Base-by-base conservation (phyloP, 2,113 vertebrate genomes). In the Equus quagga region DNA sequence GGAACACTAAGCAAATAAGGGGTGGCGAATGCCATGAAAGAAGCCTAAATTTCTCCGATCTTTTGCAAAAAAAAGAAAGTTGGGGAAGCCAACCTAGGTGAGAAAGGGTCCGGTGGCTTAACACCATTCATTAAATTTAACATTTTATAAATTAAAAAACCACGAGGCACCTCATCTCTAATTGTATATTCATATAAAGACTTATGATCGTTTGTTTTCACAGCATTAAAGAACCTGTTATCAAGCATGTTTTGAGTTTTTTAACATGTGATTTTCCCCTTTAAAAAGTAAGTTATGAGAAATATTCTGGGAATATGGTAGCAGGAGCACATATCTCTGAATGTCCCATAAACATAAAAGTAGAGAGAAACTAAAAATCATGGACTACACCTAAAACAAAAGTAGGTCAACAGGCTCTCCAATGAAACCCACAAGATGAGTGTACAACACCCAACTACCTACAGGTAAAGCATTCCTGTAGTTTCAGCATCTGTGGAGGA, bases 151-250 rank as follows among this genome's bases (percentile, higher is more conserved):
- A 81, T 18, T 36, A 49, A 69, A 69, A 73, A 33, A 4, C 5
- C 24, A 3, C 1, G 2, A 85, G 13, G 4, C 0, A 58, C 6
- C 1, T 9, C 6, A 54, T 60, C 2, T 80, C 26, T 85, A 46
- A 51, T 46, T 51, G 1, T 58, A 18, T 14, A 44, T 70, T 94
- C 62, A n/a, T 49, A 19, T 21, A 49, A 24, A 31, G 21, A 49
- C 26, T 28, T 33, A 17, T 0, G 12, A 79, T 56, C 8, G 36
- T 49, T 70, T 91, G 70, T 90, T 93, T 73, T 95, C 15, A 83
- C 56, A 76, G 4, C 18, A 28, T 51, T 49, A 51, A 75, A 83
- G 4, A n/a, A 62, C 3, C 0, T 69, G 3, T 36, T 49, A 44
- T 31, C 19, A 62, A 73, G 24, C 28, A 44, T 33, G 14, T 33